Evolutionary conservation across 2,113 vertebrate genomes (phyloP), one percentile per base, ranked within the genome.

Genomic region (Aramus guarauna): DNA sequence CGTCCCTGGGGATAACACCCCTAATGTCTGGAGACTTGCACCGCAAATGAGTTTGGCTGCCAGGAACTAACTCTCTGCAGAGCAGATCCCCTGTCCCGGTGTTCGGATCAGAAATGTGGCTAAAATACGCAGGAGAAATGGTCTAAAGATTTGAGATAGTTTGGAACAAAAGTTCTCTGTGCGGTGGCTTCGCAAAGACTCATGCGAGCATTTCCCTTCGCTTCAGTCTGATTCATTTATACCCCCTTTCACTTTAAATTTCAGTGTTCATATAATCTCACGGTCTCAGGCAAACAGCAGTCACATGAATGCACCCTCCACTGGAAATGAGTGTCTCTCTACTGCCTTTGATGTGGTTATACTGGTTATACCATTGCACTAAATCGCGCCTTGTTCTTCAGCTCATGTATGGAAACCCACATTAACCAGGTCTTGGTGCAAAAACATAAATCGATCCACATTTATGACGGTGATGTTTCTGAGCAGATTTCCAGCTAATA

Each of bases 371-470:
- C 68, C 82, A 48, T 55, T 56, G 55, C 18, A 13, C 59, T 75
- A 17, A 71, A 63, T 13, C 0, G 0, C 2, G 14, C 83, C 76
- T 72, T 32, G 24, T 43, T 63, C 83, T 80, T 80, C 64, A 63
- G 60, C 88, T 93, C 30, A 1, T 2, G 59, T n/a, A 15, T 15
- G 11, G 27, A 68, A 96, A 64, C 60, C 30, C 79, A n/a, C 43
- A 2, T n/a, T 36, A 59, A 29, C 64, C 73, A 75, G 63, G 23
- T 63, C 53, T 67, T 8, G 56, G 24, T 60, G 69, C 80, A 67
- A 63, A 71, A 39, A 5, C 1, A 7, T 27, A 16, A 85, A 73
- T 43, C 1, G 0, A 64, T 43, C 56, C 45, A 19, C 0, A 0
- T 53, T 63, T 39, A 60, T 2, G 5, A 43, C 41, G 52, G 34